Evolutionary conservation across 2,113 vertebrate genomes (phyloP), one percentile per base, ranked within the genome.

Genomic region (Prochilodus magdalenae): DNA sequence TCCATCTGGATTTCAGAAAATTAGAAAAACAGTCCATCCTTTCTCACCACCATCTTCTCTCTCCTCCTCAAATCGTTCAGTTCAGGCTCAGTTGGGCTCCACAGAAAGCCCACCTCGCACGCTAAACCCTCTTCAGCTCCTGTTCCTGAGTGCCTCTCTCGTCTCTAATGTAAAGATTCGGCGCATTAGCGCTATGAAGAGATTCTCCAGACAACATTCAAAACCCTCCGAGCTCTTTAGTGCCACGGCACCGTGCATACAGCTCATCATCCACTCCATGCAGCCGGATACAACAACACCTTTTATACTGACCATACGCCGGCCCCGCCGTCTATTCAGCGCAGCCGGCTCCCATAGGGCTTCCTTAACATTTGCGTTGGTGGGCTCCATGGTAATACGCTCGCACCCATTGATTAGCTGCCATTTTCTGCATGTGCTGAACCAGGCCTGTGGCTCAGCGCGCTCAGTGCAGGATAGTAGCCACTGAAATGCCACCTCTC

Each of bases 321-420:
- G 73, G 47, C 72, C 77, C 82, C 63, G 59, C 65, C 81, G 70
- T 73, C 77, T 81, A 77, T 86, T 86, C 85, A 86, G 75, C 60
- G 51, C 51, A 24, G 51, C 82, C 85, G 63, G 77, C 75, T 86
- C 79, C 83, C 84, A 80, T 75, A 88, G 86, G 88, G 88, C 87
- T 88, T 84, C 63, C 84, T 93, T 90, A 91, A 91, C 90, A 91
- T 88, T 90, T 91, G 81, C 86, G 76, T 89, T 82, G 87, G 77
- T 85, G 86, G 79, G 88, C 84, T 79, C 83, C 87, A 87, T 87
- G 89, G 88, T 90, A 88, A 90, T 88, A 83, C 59, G 83, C 75
- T 73, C 88, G 77, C 79, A 63, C 72, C 55, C 80, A 92, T 91
- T 91, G 93, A 93, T 92, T 92, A 91, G 88, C 88, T 92, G 93